phyloP scores from a whole-genome alignment of 1,140 invertebrate genomes.

The Mizuhopecten yessoensis region DNA sequence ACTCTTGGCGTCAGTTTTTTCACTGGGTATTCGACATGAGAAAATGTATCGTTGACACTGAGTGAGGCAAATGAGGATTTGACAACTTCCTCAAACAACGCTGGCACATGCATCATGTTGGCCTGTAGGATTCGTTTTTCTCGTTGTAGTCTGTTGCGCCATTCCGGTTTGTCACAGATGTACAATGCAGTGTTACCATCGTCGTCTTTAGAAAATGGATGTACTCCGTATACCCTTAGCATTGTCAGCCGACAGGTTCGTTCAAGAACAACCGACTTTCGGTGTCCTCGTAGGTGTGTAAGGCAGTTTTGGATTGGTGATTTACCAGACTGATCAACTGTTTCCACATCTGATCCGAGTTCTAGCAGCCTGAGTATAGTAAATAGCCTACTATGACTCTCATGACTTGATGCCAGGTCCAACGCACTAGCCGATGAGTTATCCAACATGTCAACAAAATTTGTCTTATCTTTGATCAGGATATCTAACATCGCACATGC shows the following conservation, averaged over 20 bases:
- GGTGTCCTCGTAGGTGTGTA: neutral
- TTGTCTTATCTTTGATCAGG: neutral
- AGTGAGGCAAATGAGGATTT: neutral
- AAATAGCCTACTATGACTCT: neutral
- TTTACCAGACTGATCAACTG: neutral
- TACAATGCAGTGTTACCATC: neutral
- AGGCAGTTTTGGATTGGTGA: neutral
- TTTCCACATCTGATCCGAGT: neutral
- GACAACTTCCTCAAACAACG: neutral
- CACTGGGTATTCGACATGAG: neutral
- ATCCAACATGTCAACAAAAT: neutral
- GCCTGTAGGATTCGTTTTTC: neutral
- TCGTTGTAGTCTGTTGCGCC: too few species aligned
- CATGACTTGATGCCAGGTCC: neutral
- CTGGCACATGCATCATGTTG: neutral
- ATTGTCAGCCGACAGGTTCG: neutral
- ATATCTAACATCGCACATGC: neutral
- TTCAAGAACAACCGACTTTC: neutral
- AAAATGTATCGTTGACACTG: neutral
- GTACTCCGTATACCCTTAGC: neutral
- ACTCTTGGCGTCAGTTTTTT: neutral
- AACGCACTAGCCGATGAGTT: neutral
- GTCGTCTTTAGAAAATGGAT: neutral
- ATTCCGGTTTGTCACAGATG: neutral
- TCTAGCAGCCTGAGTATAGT: constrained; percentile 3